Evolutionary conservation across 2,113 vertebrate genomes (phyloP).

Genomic region (Chunga burmeisteri): DNA sequence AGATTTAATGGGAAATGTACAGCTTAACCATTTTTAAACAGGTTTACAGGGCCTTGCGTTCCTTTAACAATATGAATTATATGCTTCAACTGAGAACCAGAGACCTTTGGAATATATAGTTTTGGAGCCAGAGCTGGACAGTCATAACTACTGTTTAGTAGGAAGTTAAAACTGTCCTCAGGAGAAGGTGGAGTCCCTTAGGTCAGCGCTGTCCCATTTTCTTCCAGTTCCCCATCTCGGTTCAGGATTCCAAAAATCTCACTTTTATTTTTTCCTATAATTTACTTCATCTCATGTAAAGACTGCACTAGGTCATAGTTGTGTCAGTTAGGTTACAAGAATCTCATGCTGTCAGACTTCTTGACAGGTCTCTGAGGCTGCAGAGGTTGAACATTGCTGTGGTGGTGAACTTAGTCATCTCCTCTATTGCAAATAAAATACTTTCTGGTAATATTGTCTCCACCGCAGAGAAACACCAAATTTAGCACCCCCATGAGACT

Average conservation of each 20-base stretch:
- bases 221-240: neutral
- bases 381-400: neutral
- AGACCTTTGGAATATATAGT: neutral
- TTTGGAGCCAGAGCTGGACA: neutral
- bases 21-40: neutral
- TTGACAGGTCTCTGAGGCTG: neutral
- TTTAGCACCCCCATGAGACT: constrained; percentile 42
- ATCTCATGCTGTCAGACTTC: neutral
- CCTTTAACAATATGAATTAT: neutral
- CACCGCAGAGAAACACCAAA: constrained; percentile 20
- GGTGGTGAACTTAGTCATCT: neutral
- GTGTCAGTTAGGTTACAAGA: neutral
- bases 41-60: neutral
- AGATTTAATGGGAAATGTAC: neutral
- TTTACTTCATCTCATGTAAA: neutral
- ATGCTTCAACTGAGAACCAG: neutral
- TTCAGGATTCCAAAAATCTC: neutral
- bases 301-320: neutral
- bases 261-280: neutral
- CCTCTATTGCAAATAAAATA: constrained; percentile 52
- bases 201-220: neutral
- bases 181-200: neutral
- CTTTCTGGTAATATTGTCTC: constrained; percentile 30
- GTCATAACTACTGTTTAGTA: neutral
- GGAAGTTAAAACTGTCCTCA: neutral